Evolutionary conservation across 2,113 vertebrate genomes (phyloP), one percentile per base, ranked within the genome.

Genomic region (Sinosuthora webbiana): DNA sequence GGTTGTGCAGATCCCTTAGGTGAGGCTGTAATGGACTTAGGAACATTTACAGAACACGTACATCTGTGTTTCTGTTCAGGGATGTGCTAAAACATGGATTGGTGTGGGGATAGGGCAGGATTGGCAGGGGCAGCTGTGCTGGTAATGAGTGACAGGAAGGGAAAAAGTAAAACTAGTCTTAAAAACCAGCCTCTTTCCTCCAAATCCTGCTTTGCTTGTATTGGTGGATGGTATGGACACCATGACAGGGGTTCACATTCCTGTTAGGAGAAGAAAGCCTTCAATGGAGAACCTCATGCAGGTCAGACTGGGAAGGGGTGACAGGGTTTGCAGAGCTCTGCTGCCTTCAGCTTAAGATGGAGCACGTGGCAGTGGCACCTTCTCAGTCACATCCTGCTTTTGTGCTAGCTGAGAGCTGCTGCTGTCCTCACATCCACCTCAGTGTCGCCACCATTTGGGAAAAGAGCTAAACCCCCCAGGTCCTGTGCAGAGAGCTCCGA

Each of bases 21-120:
- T 44, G 35, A 9, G 10, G 19, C 53, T 37, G 1, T 27, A 53
- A 20, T 30, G 22, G 16, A 19, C 75, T 78, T 42, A 33, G 47
- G 71, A 85, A n/a, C 15, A 20, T 33, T 35, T 24, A 33, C 19
- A 33, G 25, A 64, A 44, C 1, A 6, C 0, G 0, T 11, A 10
- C 3, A 22, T 55, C 25, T 10, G 4, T 41, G 23, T 55, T 11
- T 71, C 35, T 7, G 1, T 28, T 28, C 31, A 18, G 57, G 28
- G 47, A 28, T 27, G 25, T n/a, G 12, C 62, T 42, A 19, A 41
- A 52, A 41, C 35, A 4, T 0, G 1, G 28, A 23, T 0, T 1
- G 6, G 5, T 15, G 21, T 2, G 44, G 30, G 28, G n/a, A 22
- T 5, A 74, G 45, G 3, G 30, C 47, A 59, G 47, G 44, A 24